A percentile compares a stretch with the other conserved stretches of the same genome.
Conservation (phyloP, 2,113 vertebrate species). For the Fulica atra region DNA sequence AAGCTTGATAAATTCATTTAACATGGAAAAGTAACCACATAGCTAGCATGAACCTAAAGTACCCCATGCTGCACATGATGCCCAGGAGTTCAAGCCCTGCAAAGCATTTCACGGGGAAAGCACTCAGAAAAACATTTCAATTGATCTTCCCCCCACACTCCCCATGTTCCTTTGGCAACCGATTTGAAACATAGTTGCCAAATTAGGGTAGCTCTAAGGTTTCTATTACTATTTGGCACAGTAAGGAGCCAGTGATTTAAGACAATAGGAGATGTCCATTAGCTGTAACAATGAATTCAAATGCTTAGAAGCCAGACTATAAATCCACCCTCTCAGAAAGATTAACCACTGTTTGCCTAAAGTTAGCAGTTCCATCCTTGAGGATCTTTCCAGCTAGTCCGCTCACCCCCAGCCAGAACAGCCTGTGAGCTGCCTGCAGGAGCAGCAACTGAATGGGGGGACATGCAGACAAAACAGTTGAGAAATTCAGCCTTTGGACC, state of each 20-base stretch:
- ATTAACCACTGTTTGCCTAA: conserved; percentile 63
- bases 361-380: conserved; percentile 28
- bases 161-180: conserved; percentile 46
- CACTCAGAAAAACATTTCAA: conserved; percentile 61
- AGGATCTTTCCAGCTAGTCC: neutral
- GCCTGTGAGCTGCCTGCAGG: neutral
- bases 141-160: conserved; percentile 11
- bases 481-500: neutral
- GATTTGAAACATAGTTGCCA: conserved; percentile 59
- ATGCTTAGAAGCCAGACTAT: conserved; percentile 8
- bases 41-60: neutral
- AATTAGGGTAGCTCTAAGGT: conserved; percentile 64
- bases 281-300: conserved; percentile 58
- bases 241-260: conserved; percentile 67
- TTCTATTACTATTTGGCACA: conserved; percentile 66
- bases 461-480: neutral
- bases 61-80: neutral
- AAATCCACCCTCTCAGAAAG: conserved; percentile 28
- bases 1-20: neutral
- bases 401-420: neutral
- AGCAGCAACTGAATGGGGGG: neutral
- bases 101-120: conserved; percentile 27
- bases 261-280: conserved; percentile 71
- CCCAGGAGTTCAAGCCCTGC: neutral
- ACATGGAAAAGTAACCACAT: neutral